Conservation (phyloP, 2,797 vertebrate species). For the Notolepis coatsorum region DNA sequence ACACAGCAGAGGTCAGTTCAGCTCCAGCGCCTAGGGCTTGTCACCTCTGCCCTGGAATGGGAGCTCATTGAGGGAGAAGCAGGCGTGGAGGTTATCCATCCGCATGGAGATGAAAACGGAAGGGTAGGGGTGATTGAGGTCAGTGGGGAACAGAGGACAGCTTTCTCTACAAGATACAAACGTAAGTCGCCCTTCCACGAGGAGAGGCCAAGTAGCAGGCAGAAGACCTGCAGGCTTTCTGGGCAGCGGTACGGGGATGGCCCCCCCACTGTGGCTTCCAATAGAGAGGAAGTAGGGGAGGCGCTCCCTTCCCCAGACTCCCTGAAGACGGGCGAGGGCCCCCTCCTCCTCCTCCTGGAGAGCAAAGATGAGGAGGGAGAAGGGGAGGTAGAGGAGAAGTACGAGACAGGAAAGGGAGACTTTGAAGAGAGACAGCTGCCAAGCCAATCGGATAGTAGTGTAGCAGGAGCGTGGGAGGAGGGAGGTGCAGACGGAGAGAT, state of each 20-base stretch:
- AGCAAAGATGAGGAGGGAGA: conserved; percentile 20
- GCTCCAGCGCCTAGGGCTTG: conserved; percentile 78
- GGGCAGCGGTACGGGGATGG: conserved; percentile 62
- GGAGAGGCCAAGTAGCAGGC: conserved; percentile 75
- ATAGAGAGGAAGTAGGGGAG: conserved; percentile 70
- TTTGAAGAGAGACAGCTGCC: conserved; percentile 91
- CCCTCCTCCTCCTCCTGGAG: conserved; percentile 39
- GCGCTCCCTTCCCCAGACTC: conserved; percentile 87
- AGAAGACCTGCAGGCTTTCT: conserved; percentile 78
- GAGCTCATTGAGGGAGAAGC: conserved; percentile 69
- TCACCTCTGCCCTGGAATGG: conserved; percentile 84
- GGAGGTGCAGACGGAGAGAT: conserved; percentile 37
- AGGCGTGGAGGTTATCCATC: conserved; percentile 71
- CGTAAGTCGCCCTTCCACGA: conserved; percentile 83
- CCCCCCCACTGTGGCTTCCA: conserved; percentile 59
- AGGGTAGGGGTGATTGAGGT: conserved; percentile 49
- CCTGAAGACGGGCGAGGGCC: conserved; percentile 51
- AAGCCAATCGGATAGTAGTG: conserved; percentile 90
- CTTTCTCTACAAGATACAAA: conserved; percentile 84
- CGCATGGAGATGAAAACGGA: conserved; percentile 73
- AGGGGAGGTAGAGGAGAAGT: conserved; percentile 64
- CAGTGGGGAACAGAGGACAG: conserved; percentile 71
- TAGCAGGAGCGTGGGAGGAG: conserved; percentile 17
- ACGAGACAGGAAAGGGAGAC: conserved; percentile 63
- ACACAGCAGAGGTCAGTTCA: neutral